Base-by-base conservation (phyloP, 2,113 vertebrate species). In the Engystomops pustulosus region DNA sequence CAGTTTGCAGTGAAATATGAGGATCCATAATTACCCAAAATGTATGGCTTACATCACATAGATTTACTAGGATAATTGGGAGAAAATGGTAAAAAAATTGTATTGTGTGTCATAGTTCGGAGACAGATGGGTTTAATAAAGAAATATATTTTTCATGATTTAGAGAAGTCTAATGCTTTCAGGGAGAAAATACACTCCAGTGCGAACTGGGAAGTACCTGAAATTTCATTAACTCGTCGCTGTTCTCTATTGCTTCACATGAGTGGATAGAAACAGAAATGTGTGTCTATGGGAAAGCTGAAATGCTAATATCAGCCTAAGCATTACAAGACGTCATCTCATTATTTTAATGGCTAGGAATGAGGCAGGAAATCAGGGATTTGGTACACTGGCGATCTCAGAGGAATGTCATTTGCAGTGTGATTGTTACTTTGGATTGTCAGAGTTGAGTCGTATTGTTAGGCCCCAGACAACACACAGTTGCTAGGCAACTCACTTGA, bases 51-150 rank as follows among this genome's bases (percentile, higher is more conserved):
- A 76, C 70, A 83, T 83, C 81, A 83, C 53, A 83, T 58, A 76
- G 81, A 76, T 83, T 65, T n/a, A 83, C 55, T 32, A 6, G 81
- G 68, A 65, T 75, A 83, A 75, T 83, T 83, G 81, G 45, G 70
- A n/a, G 76, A 30, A 49, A 67, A 80, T 58, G 17, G 25, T 53
- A 55, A 65, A n/a, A 83, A 60, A 45, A 83, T 70, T 75, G 69
- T 62, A 36, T 65, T 81, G 58, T 76, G 27, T 76, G 81, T 81
- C 55, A 76, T 75, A 62, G 71, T 76, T 83, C 10, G 55, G 74
- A 83, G 81, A 83, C 81, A 83, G 70, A 75, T 83, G 81, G 81
- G 55, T 76, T 83, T 75, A 83, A 83, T 83, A 83, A 83, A 83
- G 55, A 62, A 58, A 58, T 83, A 62, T 75, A 58, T 75, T 75